Base-by-base conservation (phyloP, 64 coral and sea anemone genomes). In the Cladopsammia gracilis region DNA sequence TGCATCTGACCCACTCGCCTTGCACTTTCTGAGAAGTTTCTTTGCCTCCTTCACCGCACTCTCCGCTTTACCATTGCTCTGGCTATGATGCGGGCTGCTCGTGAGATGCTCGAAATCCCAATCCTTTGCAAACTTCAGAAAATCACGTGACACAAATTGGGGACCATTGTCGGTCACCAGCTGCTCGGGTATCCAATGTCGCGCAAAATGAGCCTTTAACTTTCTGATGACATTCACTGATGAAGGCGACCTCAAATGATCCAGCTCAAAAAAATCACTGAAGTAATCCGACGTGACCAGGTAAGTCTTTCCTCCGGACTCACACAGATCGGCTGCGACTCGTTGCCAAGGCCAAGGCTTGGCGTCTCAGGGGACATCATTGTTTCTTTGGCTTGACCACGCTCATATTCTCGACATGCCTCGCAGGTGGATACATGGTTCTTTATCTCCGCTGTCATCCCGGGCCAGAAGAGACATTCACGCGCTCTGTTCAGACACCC, bases 381-480 rank as follows among this genome's bases (percentile, higher is more conserved):
- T n/a, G 88, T 85, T 94, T 94, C 50, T 26, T 87, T 45, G 57
- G 71, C 70, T 50, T 94, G 80, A 11, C 83, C 65, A 62, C 79
- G 25, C 76, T 95, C 80, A 48, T 61, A 50, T n/a, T 90, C 88
- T 8, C 62, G 71, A 90, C 88, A 94, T 53, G 86, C 82, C 52
- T 71, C 58, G 43, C 91, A 93, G 7, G 15, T 93, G 19, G 51
- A 44, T 34, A 88, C 83, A 8, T 70, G 67, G 49, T 95, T 70
- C 62, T 90, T 86, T 46, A 95, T 89, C 4, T 81, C 76, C 48
- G 69, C 69, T 67, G 34, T 47, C 76, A 94, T 94, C 15, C 86
- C 78, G 1, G 86, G 92, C 92, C 86, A 94, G 52, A 94, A 94
- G 9, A n/a, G n/a, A n/a, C n/a, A n/a, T n/a, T n/a, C n/a, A n/a